Percentiles rank a stretch among this genome's conserved stretches.
Evolutionary conservation across 2,888 invertebrate genomes (phyloP).

Genomic region (Parelbella ahira): DNA sequence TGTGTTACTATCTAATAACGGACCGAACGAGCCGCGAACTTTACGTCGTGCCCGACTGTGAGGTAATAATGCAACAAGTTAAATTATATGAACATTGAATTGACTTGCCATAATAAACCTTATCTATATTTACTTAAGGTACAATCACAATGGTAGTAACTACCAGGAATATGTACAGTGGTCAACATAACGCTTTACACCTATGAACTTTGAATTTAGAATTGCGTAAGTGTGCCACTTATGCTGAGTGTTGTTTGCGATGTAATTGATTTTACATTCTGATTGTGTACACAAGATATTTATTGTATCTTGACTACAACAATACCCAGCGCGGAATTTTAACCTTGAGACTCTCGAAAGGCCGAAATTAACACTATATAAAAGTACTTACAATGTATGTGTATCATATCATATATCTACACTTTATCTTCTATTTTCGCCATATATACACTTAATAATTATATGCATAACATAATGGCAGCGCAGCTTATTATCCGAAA

Average conservation of each 20-base stretch:
- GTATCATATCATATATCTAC: too few relatives aligned
- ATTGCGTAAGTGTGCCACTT: constrained; percentile 16
- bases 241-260: constrained; percentile 11
- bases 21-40: constrained; percentile 19
- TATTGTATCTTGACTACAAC: too few relatives aligned
- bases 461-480: too few relatives aligned
- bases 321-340: too few relatives aligned
- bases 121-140: not conserved
- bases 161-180: constrained; percentile 1
- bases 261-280: constrained; percentile 17
- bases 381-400: too few relatives aligned
- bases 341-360: too few relatives aligned
- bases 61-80: constrained; percentile 8
- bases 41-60: constrained; percentile 12
- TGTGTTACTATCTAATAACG: constrained; percentile 19
- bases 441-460: too few relatives aligned
- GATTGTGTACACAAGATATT: constrained; percentile 10
- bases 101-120: too few relatives aligned
- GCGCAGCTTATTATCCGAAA: too few relatives aligned
- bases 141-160: not conserved
- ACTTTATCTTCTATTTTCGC: too few relatives aligned
- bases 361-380: too few relatives aligned
- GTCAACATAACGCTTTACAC: constrained; percentile 10
- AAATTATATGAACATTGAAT: too few relatives aligned
- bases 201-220: constrained; percentile 12